These are phyloP conservation scores for Xestoiulus laeticollis DNA, from an alignment of 2,888 invertebrate genomes.

Conservation along the genomic window DNA sequence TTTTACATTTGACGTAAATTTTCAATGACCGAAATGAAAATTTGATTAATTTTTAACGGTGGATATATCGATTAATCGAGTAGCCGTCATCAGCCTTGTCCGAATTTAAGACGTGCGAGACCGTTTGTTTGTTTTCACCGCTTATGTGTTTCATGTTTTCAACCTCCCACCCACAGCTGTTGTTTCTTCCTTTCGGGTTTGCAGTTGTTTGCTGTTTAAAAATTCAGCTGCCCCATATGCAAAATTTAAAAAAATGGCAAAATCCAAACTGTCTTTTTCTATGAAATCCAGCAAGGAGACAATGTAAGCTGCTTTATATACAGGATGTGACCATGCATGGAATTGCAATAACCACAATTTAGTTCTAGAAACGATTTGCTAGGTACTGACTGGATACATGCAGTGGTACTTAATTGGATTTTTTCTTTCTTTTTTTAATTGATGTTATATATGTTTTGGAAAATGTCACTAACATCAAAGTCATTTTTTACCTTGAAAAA, in stretches of 20 bases:
- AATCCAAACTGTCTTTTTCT: neutral
- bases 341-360: too few relatives aligned
- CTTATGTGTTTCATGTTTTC: neutral
- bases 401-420: too few relatives aligned
- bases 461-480: too few relatives aligned
- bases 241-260: neutral
- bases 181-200: neutral
- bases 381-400: too few relatives aligned
- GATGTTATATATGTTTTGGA: too few relatives aligned
- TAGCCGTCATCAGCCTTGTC: neutral
- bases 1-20: neutral
- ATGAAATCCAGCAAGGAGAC: neutral
- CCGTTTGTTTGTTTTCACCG: constrained; percentile 1
- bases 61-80: neutral
- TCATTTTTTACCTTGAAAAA: too few relatives aligned
- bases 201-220: neutral
- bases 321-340: too few relatives aligned
- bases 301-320: neutral
- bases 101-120: neutral
- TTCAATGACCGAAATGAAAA: neutral
- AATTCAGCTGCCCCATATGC: neutral
- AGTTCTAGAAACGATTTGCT: too few relatives aligned
- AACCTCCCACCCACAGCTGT: too few relatives aligned
- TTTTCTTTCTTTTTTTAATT: too few relatives aligned
- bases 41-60: constrained; percentile 30